A percentile compares a stretch with the other conserved stretches of the same genome.
These are phyloP conservation scores for Andrena minutula DNA, from an alignment of 2,888 invertebrate species.

Conservation along the genomic window DNA sequence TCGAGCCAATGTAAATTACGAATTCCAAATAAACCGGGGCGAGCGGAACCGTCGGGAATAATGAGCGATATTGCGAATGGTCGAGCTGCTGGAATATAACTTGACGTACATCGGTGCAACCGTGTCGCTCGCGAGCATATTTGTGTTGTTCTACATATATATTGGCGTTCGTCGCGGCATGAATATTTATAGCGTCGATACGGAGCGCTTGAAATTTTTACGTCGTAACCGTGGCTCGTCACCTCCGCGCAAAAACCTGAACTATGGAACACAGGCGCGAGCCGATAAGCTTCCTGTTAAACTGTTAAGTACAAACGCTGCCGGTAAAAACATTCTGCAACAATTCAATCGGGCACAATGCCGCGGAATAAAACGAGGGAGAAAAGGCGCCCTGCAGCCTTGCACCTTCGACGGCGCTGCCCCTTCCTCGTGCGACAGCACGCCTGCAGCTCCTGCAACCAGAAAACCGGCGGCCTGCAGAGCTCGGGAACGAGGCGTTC, in stretches of 20 bases:
- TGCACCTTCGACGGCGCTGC: too few species aligned
- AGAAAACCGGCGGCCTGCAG: too few species aligned
- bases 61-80: slow-evolving; percentile 22
- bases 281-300: slow-evolving; percentile 16
- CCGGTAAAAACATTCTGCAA: too few species aligned
- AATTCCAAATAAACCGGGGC: neutral
- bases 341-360: too few species aligned
- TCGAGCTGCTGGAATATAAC: slow-evolving; percentile 1
- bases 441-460: too few species aligned
- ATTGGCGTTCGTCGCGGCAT: slow-evolving; percentile 44
- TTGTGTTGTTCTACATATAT: slow-evolving; percentile 45
- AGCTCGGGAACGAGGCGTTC: neutral
- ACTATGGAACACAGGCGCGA: slow-evolving; percentile 30
- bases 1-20: neutral
- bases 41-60: slow-evolving; percentile 20
- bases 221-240: slow-evolving; percentile 50
- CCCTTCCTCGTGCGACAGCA: too few species aligned
- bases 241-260: slow-evolving; percentile 49
- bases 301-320: slow-evolving; percentile 17
- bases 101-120: neutral
- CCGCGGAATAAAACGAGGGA: too few species aligned
- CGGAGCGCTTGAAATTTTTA: slow-evolving; percentile 52
- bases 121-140: slow-evolving; percentile 27
- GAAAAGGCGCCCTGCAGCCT: too few species aligned
- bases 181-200: slow-evolving; percentile 57